Conservation (phyloP, 1,140 invertebrate species). For the Drosophila pseudoananassae region DNA sequence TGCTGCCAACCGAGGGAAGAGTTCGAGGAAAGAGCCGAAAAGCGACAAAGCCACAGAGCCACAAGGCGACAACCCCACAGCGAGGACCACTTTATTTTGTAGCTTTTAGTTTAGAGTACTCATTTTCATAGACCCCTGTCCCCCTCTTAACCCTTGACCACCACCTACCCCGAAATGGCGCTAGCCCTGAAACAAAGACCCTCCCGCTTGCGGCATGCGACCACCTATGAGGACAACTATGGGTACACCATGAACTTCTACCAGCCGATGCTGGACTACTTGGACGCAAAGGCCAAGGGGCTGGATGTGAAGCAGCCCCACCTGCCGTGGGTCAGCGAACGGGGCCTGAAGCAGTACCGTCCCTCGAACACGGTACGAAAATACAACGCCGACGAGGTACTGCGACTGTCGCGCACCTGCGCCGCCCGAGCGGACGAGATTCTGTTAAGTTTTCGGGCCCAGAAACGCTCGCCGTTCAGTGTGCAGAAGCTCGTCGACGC, state of each 20-base stretch:
- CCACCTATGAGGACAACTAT: slow-evolving; percentile 91
- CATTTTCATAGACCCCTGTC: slow-evolving; percentile 1
- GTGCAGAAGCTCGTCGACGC: slow-evolving; percentile 88
- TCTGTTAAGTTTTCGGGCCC: slow-evolving; percentile 86
- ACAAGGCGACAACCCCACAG: slow-evolving; percentile 22
- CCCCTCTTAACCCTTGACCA: neutral
- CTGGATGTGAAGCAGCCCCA: slow-evolving; percentile 85
- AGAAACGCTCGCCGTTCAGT: slow-evolving; percentile 88
- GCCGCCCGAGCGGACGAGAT: slow-evolving; percentile 88
- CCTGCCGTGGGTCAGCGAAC: slow-evolving; percentile 90
- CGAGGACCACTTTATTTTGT: slow-evolving; percentile 32
- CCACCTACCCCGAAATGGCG: slow-evolving; percentile 49
- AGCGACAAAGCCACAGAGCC: slow-evolving; percentile 43
- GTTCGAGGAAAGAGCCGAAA: slow-evolving; percentile 17
- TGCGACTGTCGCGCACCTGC: slow-evolving; percentile 87
- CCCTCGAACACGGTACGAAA: slow-evolving; percentile 85
- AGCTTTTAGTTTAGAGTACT: slow-evolving; percentile 72
- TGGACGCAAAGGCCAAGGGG: slow-evolving; percentile 86
- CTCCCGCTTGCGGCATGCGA: slow-evolving; percentile 68
- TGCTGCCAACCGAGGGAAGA: slow-evolving; percentile 65
- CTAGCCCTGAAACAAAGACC: slow-evolving; percentile 78
- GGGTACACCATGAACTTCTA: slow-evolving; percentile 92
- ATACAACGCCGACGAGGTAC: slow-evolving; percentile 88
- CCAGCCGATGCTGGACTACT: slow-evolving; percentile 93
- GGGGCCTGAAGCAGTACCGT: slow-evolving; percentile 86